Conservation (phyloP, 1,140 invertebrate species). For the Piezodorus guildinii region DNA sequence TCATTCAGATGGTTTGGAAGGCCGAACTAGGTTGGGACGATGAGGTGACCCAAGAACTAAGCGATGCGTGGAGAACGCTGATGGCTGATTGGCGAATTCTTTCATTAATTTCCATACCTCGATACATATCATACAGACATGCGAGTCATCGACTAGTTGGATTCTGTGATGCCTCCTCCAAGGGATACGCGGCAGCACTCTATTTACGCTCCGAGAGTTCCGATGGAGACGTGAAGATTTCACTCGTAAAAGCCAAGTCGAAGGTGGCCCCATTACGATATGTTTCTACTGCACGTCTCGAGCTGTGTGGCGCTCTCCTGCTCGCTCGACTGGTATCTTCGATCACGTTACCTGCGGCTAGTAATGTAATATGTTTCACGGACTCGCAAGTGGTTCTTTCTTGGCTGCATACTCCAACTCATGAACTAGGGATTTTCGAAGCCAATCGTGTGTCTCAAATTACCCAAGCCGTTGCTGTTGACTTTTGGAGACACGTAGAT, state of each 20-base stretch:
- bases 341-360: neutral
- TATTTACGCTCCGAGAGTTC: conserved; percentile 22
- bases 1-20: conserved; percentile 20
- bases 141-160: conserved; percentile 28
- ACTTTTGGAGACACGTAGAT: no score
- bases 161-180: conserved; percentile 31
- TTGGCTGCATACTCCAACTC: conserved; percentile 27
- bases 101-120: neutral
- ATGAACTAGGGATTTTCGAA: conserved; percentile 31
- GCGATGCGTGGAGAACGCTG: conserved; percentile 25
- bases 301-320: conserved; percentile 34
- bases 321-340: conserved; percentile 25
- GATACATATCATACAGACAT: neutral
- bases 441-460: conserved; percentile 32
- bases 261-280: conserved; percentile 34
- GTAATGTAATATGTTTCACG: neutral
- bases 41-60: conserved; percentile 22
- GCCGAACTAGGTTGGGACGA: conserved; percentile 29
- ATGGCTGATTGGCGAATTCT: neutral
- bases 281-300: conserved; percentile 34
- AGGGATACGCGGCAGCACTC: conserved; percentile 29
- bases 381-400: conserved; percentile 21
- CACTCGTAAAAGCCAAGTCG: conserved; percentile 32
- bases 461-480: conserved; percentile 10
- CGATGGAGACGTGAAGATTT: neutral